Evolutionary conservation across 2,113 vertebrate genomes (phyloP), one percentile per base, ranked within the genome.

Genomic region (Mionectes macconnelli): DNA sequence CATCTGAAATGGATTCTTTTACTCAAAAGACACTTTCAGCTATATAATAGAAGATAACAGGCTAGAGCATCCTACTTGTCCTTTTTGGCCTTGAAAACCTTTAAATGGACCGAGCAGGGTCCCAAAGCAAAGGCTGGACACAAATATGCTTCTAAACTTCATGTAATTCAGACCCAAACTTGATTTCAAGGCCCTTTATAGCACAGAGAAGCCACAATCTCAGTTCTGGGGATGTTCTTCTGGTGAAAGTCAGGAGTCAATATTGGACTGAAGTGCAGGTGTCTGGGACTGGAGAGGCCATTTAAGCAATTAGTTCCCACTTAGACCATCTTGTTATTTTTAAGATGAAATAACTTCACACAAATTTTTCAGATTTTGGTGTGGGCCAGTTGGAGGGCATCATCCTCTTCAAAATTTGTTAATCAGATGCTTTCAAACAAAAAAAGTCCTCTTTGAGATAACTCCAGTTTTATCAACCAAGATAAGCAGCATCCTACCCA

Each of bases 261-360:
- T 82, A 66, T 93, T 64, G 59, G 70, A n/a, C 44, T 52, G 75
- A 96, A 67, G 80, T 69, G 12, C 78, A n/a, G 93, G 47, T 95
- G 68, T 14, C 91, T 50, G 30, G 3, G 30, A 47, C 72, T 27
- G 73, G 73, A 78, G 60, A 92, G 79, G 60, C 22, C 52, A 23
- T 23, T 10, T 9, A 7, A 78, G 66, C 94, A 92, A 84, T 94
- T 73, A 76, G 39, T 84, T 84, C 47, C 74, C 27, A 5, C 24
- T 89, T 77, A 67, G 17, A 68, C 10, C 44, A 52, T 2, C 69
- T 68, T 40, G 33, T 42, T 50, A 64, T 78, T 64, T 89, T 93
- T 60, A 14, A 37, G 17, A 52, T 84, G 42, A 59, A 72, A 82
- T 31, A 95, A 76, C 47, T 55, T 57, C 79, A 70, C 39, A 87